Evolutionary conservation across 1,140 invertebrate genomes (phyloP).

Genomic region (Cataglyphis hispanica): DNA sequence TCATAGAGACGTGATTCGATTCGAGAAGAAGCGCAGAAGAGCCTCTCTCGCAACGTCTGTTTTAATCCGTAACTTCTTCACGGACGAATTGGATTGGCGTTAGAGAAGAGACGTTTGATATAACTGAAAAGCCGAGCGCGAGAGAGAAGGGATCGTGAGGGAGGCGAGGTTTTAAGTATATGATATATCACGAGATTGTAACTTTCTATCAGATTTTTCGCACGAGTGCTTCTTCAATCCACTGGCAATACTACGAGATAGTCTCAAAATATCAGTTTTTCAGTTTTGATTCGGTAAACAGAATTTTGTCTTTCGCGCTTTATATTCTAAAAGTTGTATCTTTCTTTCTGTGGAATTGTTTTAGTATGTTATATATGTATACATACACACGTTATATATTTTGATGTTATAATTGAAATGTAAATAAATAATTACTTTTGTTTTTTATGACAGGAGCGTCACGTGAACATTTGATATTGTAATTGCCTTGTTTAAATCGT

Average conservation of each 20-base stretch:
- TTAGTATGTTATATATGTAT: not conserved
- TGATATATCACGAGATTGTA: conserved; percentile 39
- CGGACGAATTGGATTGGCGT: conserved; percentile 33
- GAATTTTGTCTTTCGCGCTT: not conserved
- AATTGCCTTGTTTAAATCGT: not conserved
- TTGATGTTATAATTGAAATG: conserved; percentile 24
- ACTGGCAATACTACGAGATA: not conserved
- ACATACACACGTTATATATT: not conserved
- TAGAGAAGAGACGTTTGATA: not conserved
- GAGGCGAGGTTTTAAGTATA: conserved; percentile 14
- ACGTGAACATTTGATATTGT: not conserved
- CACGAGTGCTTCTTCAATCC: conserved; percentile 36
- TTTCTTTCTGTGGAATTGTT: not conserved
- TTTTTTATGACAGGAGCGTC: not conserved
- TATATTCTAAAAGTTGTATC: not conserved
- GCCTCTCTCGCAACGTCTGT: not conserved
- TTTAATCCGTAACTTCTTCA: conserved; percentile 38
- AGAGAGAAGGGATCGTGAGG: no score
- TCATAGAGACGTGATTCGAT: conserved; percentile 17
- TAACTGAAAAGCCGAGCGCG: no score
- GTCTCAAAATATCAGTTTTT: not conserved
- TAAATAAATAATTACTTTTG: not conserved
- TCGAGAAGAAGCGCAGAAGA: not conserved
- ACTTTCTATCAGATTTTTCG: not conserved
- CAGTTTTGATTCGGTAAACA: not conserved